phyloP scores from a whole-genome alignment of 2,113 vertebrate species.

The Terrapene triunguis region DNA sequence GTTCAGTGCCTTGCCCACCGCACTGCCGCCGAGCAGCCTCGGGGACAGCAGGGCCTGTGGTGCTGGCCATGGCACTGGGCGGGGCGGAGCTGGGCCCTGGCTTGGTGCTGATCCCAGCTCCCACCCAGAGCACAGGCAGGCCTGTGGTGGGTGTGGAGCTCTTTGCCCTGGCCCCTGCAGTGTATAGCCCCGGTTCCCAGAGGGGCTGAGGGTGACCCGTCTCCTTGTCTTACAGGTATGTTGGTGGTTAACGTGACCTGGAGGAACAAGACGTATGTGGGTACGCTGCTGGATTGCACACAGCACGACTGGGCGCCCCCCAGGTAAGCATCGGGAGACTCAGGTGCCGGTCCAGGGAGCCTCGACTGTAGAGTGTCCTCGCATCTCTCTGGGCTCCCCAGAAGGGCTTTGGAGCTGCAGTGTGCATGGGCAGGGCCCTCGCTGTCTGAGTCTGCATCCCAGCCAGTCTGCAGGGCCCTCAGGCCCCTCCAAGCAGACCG shows the following conservation, averaged over 20 bases:
- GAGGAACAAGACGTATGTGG: conserved; percentile 99
- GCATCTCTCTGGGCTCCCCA: background rate
- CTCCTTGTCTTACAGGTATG: conserved; percentile 86
- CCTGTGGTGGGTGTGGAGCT: background rate
- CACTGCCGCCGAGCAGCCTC: background rate
- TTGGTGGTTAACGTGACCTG: conserved; percentile 99
- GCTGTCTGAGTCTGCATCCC: background rate
- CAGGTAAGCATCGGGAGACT: conserved; percentile 79
- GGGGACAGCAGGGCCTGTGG: background rate
- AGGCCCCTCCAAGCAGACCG: background rate
- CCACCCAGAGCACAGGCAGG: background rate
- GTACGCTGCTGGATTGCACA: conserved; percentile 96
- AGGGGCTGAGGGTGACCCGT: rapidly evolving
- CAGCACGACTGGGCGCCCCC: conserved; percentile 98
- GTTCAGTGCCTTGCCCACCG: too few species aligned
- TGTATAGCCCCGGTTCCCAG: background rate
- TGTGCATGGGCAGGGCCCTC: background rate
- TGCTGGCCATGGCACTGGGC: background rate
- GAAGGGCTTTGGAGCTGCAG: background rate
- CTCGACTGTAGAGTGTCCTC: background rate
- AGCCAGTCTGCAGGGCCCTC: background rate
- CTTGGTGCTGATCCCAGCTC: background rate
- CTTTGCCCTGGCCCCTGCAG: rapidly evolving
- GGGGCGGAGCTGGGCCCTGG: background rate
- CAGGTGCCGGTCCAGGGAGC: background rate